phyloP scores from a whole-genome alignment of 2,888 invertebrate species.

The Saturnia pavonia region DNA sequence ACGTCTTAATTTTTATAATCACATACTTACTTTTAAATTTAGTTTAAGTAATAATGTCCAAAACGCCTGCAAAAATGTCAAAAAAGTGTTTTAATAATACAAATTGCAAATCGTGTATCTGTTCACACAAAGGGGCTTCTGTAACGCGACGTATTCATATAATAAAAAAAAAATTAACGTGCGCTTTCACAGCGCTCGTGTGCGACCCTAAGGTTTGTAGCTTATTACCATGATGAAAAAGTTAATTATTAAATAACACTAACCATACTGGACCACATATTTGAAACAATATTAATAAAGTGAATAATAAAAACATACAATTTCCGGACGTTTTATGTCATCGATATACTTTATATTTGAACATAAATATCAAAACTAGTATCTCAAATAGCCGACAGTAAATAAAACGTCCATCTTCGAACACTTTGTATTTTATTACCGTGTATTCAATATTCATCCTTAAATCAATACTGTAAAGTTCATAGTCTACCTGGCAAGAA shows the following conservation, averaged over 20 bases:
- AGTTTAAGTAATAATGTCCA: no score
- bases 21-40: no score
- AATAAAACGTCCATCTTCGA: slow-evolving; percentile 11
- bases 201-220: no score
- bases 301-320: neutral
- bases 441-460: slow-evolving; percentile 6
- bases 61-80: no score
- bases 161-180: no score
- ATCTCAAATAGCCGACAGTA: neutral
- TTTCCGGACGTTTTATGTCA: slow-evolving; percentile 10
- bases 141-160: no score
- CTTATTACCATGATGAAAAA: neutral
- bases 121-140: no score
- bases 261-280: neutral
- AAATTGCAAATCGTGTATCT: no score
- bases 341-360: neutral
- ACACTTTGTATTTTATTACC: slow-evolving; percentile 9
- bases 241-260: neutral
- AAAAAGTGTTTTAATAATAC: no score
- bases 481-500: neutral
- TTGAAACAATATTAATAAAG: neutral
- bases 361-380: slow-evolving; percentile 13
- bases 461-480: neutral
- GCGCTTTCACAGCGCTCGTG: no score
- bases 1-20: no score